A percentile compares a stretch with the other conserved stretches of the same genome.
Conservation (phyloP, 1,140 invertebrate genomes). For the Neodiprion pinetum region DNA sequence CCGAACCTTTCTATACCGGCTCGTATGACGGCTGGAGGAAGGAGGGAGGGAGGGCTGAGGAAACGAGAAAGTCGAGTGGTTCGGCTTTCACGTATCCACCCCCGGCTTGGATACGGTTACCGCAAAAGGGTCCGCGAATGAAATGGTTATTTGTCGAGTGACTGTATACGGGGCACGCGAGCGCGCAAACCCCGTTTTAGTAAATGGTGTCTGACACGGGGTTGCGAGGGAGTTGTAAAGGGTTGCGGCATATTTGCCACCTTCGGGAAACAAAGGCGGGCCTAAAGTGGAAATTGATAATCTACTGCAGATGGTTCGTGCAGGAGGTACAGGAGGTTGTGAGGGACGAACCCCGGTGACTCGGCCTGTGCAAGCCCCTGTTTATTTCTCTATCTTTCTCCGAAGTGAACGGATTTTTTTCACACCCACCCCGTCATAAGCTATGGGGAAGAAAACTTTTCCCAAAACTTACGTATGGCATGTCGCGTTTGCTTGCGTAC, state of each 20-base stretch:
- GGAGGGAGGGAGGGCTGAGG: not conserved
- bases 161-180: not conserved
- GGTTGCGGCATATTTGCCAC: slow-evolving; percentile 2
- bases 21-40: not conserved
- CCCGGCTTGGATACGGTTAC: slow-evolving; percentile 1
- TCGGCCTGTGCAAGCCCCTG: not conserved
- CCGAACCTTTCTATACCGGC: slow-evolving; percentile 17
- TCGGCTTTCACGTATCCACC: not conserved
- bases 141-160: slow-evolving; percentile 4
- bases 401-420: too few species aligned
- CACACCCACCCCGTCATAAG: too few species aligned
- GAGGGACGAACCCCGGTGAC: not conserved
- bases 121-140: not conserved
- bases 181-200: not conserved
- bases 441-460: too few species aligned
- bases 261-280: slow-evolving; percentile 3
- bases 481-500: too few species aligned
- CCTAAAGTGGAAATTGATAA: slow-evolving; percentile 5
- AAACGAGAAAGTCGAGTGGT: slow-evolving; percentile 10
- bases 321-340: not conserved
- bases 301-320: not conserved
- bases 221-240: not conserved
- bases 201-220: slow-evolving; percentile 6
- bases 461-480: too few species aligned
- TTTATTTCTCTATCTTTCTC: too few species aligned